Base-by-base conservation (phyloP, 2,797 vertebrate genomes). In the Myripristis jacobus region DNA sequence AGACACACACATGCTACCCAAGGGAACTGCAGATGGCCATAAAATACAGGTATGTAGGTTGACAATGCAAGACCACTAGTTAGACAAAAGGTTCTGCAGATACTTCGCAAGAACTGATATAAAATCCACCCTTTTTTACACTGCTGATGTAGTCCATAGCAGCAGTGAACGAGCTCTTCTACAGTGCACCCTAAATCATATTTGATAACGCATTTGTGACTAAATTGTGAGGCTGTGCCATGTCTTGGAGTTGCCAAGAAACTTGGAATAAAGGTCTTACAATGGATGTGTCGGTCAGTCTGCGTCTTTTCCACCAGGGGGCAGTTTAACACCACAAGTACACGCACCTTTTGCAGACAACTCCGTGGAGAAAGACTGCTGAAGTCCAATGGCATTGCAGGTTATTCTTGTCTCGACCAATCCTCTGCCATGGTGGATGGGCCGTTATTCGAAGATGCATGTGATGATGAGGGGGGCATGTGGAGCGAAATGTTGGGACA, bases 361-460 rank as follows among this genome's bases (percentile, higher is more conserved):
- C 9, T 19, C 55, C 0, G 10, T 15, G 5, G 59, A 70, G 79
- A 77, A 70, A 63, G 80, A 68, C 34, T 70, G 71, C 55, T 18
- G 25, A 5, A 10, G 73, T 67, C 92, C 91, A 93, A 92, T 93
- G 15, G 80, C 46, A 59, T 44, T 0, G 38, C 74, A 21, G 84
- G 65, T 73, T 84, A 53, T 87, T 87, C 77, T 85, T 15, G 48
- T 24, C 29, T 55, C 41, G 76, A 73, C 88, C 87, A 92, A 90
- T 93, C 85, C 34, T 0, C 16, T 41, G 52, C 51, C 57, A 25
- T 70, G 57, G 82, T 86, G 77, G 38, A 84, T 44, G 85, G 89
- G 85, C 81, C 58, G 85, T 81, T 79, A 27, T 58, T 72, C 29
- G 61, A 85, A 76, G 83, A 84, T 82, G 83, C 82, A 38, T 80